These are phyloP conservation scores for Octopus bimaculoides DNA, from an alignment of 1,140 invertebrate species.

Conservation along the genomic window DNA sequence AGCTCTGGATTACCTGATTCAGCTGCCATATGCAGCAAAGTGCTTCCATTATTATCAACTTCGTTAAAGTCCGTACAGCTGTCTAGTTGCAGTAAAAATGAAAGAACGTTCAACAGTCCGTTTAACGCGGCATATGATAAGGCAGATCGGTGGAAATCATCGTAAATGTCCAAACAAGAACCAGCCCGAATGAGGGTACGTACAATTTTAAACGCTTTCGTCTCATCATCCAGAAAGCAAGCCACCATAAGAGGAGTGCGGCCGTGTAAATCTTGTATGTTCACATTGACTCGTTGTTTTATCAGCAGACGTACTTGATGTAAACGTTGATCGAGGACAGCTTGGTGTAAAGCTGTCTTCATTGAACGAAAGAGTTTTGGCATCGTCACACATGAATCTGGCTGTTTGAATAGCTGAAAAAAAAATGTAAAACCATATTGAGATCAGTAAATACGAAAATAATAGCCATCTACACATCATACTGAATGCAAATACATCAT, in stretches of 20 bases:
- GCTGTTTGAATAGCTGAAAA: too few relatives aligned
- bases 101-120: slow-evolving; percentile 39
- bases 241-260: slow-evolving; percentile 52
- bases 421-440: too few relatives aligned
- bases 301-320: slow-evolving; percentile 52
- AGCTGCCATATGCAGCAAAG: slow-evolving; percentile 46
- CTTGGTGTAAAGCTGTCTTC: slow-evolving; percentile 54
- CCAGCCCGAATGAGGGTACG: slow-evolving; percentile 44
- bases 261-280: slow-evolving; percentile 47
- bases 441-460: too few relatives aligned
- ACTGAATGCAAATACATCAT: too few relatives aligned
- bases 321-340: slow-evolving; percentile 48
- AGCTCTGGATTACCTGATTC: slow-evolving; percentile 43
- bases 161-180: slow-evolving; percentile 36
- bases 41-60: slow-evolving; percentile 52
- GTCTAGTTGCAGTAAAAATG: slow-evolving; percentile 35
- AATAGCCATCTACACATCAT: too few relatives aligned
- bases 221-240: slow-evolving; percentile 44
- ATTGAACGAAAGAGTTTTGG: slow-evolving; percentile 29
- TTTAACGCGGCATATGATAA: slow-evolving; percentile 48
- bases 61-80: slow-evolving; percentile 48
- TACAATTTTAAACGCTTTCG: slow-evolving; percentile 47
- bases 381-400: not conserved
- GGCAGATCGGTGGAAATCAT: slow-evolving; percentile 46
- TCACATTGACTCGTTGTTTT: slow-evolving; percentile 42